Base-by-base conservation (phyloP, 1,140 invertebrate genomes). In the Heliconius eleuchia region DNA sequence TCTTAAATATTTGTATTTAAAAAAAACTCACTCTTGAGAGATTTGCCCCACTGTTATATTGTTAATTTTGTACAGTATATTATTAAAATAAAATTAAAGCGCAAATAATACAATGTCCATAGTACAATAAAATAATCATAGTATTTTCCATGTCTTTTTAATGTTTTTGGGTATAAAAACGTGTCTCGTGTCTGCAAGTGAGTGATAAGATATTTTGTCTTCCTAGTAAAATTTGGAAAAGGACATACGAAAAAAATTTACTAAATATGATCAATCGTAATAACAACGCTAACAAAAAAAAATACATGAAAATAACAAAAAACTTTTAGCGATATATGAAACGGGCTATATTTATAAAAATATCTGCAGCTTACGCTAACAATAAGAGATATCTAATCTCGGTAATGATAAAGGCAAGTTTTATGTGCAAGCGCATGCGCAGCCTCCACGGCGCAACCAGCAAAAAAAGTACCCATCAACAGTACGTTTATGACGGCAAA, bases 381-480 rank as follows among this genome's bases (percentile, higher is more conserved):
- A 50, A 50, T 46, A 30, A 73, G 37, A 46, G 37, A 71, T 79
- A 74, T 77, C 80, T 81, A 81, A 81, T 75, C 42, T 70, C 72
- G 42, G 60, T 81, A 88, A 90, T 89, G 86, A 86, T 90, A 88
- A 88, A 87, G 80, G 70, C 71, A 74, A 82, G 82, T 83, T 93
- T 92, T 92, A 91, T 91, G 90, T 89, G 83, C 85, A 80, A 46
- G 73, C 86, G 85, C 85, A 87, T 86, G 89, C 88, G 85, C 84
- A 85, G 80, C 77, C 82, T 84, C 74, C 84, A 84, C 82, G 79
- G 80, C 79, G 84, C 83, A 81, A 78, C 75, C 87, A 85, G 87
- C 87, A 92, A 92, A 94, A 37, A 92, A 94, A 93, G 84, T 90
- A 88, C 88, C 85, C 90, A 94, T 94, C 92, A 93, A 94, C 88